These are phyloP conservation scores for Glaucidium brasilianum DNA, from an alignment of 2,113 vertebrate genomes.

Conservation along the genomic window DNA sequence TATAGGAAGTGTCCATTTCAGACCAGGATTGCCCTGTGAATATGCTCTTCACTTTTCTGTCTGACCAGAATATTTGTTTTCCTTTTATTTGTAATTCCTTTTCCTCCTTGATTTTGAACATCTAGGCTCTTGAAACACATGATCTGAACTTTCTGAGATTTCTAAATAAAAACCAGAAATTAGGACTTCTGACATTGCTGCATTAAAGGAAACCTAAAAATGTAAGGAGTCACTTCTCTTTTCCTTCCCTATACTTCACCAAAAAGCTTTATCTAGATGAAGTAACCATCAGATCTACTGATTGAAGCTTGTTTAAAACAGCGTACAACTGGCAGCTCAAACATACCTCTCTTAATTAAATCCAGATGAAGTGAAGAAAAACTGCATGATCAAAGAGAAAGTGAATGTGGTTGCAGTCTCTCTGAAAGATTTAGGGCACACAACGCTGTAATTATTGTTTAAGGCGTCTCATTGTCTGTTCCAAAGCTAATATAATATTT, in stretches of 20 bases:
- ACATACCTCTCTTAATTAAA: conserved; percentile 11
- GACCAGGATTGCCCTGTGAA: not conserved
- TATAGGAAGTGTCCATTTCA: not conserved
- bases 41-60: not conserved
- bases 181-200: not conserved
- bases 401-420: not conserved
- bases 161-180: not conserved
- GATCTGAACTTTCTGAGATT: not conserved
- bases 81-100: not conserved
- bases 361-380: not conserved
- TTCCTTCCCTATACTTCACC: not conserved
- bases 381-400: not conserved
- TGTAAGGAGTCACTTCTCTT: not conserved
- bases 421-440: conserved; percentile 30
- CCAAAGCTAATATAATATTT: not conserved
- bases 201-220: not conserved
- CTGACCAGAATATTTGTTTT: not conserved
- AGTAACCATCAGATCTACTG: not conserved
- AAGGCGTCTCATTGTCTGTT: not conserved
- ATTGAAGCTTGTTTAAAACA: not conserved
- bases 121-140: not conserved
- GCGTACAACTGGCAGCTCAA: not conserved
- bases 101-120: not conserved
- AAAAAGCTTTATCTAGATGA: not conserved
- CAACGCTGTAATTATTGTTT: not conserved